Evolutionary conservation across 2,888 invertebrate genomes (phyloP).

Genomic region (Parnassius mnemosyne): DNA sequence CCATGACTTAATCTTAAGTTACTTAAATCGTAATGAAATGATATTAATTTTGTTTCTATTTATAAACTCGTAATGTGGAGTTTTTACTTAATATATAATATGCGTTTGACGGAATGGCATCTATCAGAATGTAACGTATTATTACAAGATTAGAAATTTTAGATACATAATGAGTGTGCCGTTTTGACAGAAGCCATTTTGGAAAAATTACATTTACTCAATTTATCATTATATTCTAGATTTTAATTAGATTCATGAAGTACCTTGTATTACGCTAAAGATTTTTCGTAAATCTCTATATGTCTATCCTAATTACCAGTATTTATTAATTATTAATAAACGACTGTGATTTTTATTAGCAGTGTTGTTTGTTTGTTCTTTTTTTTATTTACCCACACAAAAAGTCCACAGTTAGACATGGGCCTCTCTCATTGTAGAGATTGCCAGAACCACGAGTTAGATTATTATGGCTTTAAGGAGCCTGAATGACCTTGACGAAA

Average conservation of each 20-base stretch:
- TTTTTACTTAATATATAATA: slow-evolving; percentile 37
- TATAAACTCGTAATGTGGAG: slow-evolving; percentile 35
- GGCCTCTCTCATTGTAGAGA: too few relatives aligned
- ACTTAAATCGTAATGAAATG: slow-evolving; percentile 46
- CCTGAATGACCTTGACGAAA: too few relatives aligned
- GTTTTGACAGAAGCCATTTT: slow-evolving; percentile 12
- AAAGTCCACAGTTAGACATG: too few relatives aligned
- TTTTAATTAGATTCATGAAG: slow-evolving; percentile 55
- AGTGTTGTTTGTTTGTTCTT: slow-evolving; percentile 17
- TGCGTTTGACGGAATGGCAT: slow-evolving; percentile 36
- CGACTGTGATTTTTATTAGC: slow-evolving; percentile 77
- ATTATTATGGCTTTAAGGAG: too few relatives aligned
- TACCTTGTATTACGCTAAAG: slow-evolving; percentile 67
- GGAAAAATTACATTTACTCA: slow-evolving; percentile 49
- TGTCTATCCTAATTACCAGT: slow-evolving; percentile 75
- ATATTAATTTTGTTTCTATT: slow-evolving; percentile 36
- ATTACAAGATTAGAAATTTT: not conserved
- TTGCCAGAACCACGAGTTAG: too few relatives aligned
- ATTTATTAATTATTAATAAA: slow-evolving; percentile 75
- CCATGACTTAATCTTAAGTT: slow-evolving; percentile 78
- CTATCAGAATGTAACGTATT: slow-evolving; percentile 34
- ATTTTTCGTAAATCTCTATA: slow-evolving; percentile 75
- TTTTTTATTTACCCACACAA: not conserved
- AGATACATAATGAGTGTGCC: slow-evolving; percentile 2
- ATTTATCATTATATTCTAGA: slow-evolving; percentile 55